phyloP scores from a whole-genome alignment of 2,797 vertebrate genomes.

The Amphiprion clarkii region DNA sequence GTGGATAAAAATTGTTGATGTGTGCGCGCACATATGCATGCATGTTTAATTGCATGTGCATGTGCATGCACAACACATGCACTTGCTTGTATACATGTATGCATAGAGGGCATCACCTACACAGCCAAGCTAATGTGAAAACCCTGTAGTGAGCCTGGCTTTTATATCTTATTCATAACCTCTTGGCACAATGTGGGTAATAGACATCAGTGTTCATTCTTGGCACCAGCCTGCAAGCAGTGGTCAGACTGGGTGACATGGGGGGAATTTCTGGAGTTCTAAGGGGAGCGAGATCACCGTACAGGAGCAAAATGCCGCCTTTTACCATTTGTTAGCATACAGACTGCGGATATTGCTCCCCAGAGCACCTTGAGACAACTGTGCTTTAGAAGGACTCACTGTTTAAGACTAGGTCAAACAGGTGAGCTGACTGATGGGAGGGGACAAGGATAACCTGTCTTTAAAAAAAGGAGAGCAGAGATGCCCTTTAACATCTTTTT shows the following conservation, averaged over 20 bases:
- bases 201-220: constrained; percentile 88
- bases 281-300: constrained; percentile 77
- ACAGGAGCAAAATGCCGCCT: constrained; percentile 83
- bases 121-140: constrained; percentile 89
- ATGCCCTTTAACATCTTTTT: background rate
- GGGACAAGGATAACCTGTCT: constrained; percentile 80
- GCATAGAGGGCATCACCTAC: constrained; percentile 54
- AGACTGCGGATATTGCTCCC: constrained; percentile 87
- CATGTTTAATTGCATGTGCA: constrained; percentile 2
- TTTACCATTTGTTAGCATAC: constrained; percentile 88
- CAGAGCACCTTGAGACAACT: constrained; percentile 78
- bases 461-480: constrained; percentile 62
- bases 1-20: background rate
- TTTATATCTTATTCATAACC: constrained; percentile 96
- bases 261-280: constrained; percentile 71
- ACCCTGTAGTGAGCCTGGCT: constrained; percentile 88
- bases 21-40: background rate
- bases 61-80: constrained; percentile 7
- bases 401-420: constrained; percentile 84
- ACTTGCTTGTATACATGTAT: constrained; percentile 65
- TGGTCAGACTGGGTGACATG: constrained; percentile 82
- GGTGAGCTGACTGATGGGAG: constrained; percentile 85
- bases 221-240: constrained; percentile 85
- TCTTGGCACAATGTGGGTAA: constrained; percentile 85
- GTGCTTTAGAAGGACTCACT: constrained; percentile 85